Evolutionary conservation across 2,113 vertebrate genomes (phyloP).

Genomic region (Seriola dumerili): DNA sequence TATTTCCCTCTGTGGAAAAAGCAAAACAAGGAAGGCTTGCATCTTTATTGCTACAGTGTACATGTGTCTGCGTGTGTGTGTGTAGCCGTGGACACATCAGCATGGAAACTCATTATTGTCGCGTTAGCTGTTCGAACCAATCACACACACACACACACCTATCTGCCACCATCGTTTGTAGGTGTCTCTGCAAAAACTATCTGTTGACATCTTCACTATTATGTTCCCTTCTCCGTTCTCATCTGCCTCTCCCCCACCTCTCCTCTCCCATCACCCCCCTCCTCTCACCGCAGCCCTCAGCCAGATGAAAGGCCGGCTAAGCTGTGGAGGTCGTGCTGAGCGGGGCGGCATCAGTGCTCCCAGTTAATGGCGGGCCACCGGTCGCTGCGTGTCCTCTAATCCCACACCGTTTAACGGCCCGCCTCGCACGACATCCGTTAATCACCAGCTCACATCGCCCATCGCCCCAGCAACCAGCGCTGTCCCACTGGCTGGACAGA

Average conservation of each 20-base stretch:
- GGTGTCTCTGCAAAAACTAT: constrained; percentile 77
- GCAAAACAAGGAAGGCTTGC: constrained; percentile 72
- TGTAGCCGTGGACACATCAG: constrained; percentile 50
- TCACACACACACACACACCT: constrained; percentile 43
- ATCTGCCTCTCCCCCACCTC: constrained; percentile 26
- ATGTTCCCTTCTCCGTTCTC: constrained; percentile 58
- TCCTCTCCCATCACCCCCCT: constrained; percentile 24
- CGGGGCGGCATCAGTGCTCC: constrained; percentile 67
- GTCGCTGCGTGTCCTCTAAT: constrained; percentile 78
- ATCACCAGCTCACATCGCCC: constrained; percentile 82
- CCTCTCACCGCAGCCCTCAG: constrained; percentile 69
- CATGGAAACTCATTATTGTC: constrained; percentile 83
- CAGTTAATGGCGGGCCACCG: constrained; percentile 71
- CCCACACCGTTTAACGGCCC: constrained; percentile 84
- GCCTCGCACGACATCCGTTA: constrained; percentile 79
- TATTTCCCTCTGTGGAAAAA: constrained; percentile 75
- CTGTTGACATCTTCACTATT: constrained; percentile 84
- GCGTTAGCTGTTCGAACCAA: constrained; percentile 67
- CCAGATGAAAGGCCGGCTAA: constrained; percentile 84
- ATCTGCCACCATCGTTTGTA: constrained; percentile 57
- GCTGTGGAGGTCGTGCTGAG: constrained; percentile 78
- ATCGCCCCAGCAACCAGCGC: constrained; percentile 78
- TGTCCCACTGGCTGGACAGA: constrained; percentile 62
- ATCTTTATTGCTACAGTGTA: constrained; percentile 59
- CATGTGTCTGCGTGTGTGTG: neutral